Evolutionary conservation across 2,888 invertebrate species (phyloP).

Genomic region (Druceiella hillmani): DNA sequence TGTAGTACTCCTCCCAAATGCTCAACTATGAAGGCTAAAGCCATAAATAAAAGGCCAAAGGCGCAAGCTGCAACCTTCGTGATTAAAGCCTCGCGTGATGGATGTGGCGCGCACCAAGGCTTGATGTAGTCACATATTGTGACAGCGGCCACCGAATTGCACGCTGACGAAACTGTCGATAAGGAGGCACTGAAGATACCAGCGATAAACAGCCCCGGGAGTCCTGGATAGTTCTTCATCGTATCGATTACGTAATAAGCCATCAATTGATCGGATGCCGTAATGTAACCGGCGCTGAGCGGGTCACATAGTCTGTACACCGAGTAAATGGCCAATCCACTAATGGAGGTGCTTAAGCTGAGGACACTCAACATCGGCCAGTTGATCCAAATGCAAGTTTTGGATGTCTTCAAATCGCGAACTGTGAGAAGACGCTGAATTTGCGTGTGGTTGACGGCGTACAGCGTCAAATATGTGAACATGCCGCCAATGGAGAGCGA

Average conservation of each 20-base stretch:
- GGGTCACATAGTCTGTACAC: constrained; percentile 72
- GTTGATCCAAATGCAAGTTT: constrained; percentile 61
- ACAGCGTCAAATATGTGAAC: constrained; percentile 63
- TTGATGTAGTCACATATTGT: constrained; percentile 73
- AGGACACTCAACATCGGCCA: constrained; percentile 62
- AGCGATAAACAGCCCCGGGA: constrained; percentile 75
- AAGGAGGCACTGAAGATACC: constrained; percentile 76
- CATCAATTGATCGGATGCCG: constrained; percentile 60
- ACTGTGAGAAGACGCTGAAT: constrained; percentile 57
- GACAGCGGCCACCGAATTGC: constrained; percentile 76
- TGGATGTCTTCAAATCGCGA: constrained; percentile 54
- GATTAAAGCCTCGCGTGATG: constrained; percentile 42
- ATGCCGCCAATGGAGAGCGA: constrained; percentile 63
- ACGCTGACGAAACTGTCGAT: constrained; percentile 75
- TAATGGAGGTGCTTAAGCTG: constrained; percentile 59
- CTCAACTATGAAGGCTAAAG: constrained; percentile 77
- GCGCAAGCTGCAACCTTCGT: constrained; percentile 64
- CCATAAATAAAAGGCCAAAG: constrained; percentile 73
- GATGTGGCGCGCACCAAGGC: constrained; percentile 35
- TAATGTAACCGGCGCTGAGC: constrained; percentile 47
- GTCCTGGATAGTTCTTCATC: constrained; percentile 55
- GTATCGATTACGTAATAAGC: constrained; percentile 62
- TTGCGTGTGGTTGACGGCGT: constrained; percentile 70
- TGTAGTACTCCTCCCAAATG: constrained; percentile 83
- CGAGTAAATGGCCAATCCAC: constrained; percentile 71